Base-by-base conservation (phyloP, 2,888 invertebrate species). In the Oligia fasciuncula region DNA sequence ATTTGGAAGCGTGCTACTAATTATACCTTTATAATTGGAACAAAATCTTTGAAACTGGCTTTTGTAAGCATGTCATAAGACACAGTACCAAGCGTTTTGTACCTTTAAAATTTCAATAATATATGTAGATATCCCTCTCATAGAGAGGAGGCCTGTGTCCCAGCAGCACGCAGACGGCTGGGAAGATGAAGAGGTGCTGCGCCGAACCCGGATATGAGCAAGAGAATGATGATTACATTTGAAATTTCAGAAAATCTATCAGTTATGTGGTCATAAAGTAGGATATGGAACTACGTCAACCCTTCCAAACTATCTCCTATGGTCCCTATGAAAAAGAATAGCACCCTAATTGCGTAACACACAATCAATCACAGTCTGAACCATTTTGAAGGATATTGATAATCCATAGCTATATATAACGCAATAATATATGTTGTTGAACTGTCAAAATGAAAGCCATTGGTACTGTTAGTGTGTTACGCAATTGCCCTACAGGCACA, bases 1-100 rank as follows among this genome's bases (percentile, higher is more conserved):
- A 71, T 81, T 87, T 68, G 60, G 81, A 63, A 83, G 78, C 83
- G 77, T 80, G 83, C 79, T 76, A 76, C 63, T 79, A 73, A 77
- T 80, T 79, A 78, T 78, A 74, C 46, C 11, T 63, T 9, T 65
- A 63, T 71, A 23, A 17, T 70, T 35, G 57, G 43, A 63, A 71
- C 54, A 2, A 62, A 68, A 63, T 3, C 11, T 35, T 62, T 71
- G n/a, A 51, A 8, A 19, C 23, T 63, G 35, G 11, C 23, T 62
- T 72, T 83, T 43, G 23, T 67, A n/a, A 81, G 46, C n/a, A 49
- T 9, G 0, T 29, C 8, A 23, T 23, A 54, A 2, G 4, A 3
- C 23, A 17, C 13, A 11, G 29, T 4, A 54, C 17, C 29, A n/a
- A 73, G 35, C 23, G 62, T 8, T 49, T 49, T 13, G 11, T 13